A percentile compares a stretch with the other conserved stretches of the same genome.
These are phyloP conservation scores for Tauraco hartlaubi DNA, from an alignment of 2,797 vertebrate species.

Conservation along the genomic window DNA sequence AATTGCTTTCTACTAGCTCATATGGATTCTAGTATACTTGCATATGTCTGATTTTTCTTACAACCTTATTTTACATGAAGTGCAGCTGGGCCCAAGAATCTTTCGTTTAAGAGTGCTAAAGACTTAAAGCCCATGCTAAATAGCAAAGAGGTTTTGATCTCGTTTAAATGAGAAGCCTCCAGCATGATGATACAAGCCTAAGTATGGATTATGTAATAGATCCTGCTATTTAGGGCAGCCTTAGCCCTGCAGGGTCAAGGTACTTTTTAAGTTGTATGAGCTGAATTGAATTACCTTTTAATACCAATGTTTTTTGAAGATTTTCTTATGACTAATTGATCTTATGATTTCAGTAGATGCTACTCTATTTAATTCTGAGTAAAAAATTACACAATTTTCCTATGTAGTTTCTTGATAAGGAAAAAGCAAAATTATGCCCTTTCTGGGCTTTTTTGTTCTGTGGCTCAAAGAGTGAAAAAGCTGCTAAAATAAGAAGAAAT, in stretches of 20 bases:
- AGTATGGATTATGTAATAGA: constrained; percentile 48
- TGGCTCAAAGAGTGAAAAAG: neutral
- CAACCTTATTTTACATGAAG: neutral
- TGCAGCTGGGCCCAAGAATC: neutral
- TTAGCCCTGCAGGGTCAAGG: constrained; percentile 11
- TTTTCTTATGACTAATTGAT: neutral
- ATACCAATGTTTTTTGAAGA: neutral
- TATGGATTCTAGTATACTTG: neutral
- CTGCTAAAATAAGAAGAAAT: neutral
- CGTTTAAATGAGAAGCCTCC: constrained; percentile 13
- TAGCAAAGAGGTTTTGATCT: constrained; percentile 1
- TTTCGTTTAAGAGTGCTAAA: neutral
- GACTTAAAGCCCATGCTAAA: neutral
- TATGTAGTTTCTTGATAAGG: neutral
- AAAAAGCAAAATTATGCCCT: neutral
- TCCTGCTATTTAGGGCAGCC: constrained; percentile 30
- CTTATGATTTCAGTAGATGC: neutral
- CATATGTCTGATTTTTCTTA: neutral
- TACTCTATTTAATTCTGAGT: neutral
- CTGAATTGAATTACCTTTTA: constrained; percentile 6
- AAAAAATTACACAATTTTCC: neutral
- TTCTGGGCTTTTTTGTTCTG: neutral
- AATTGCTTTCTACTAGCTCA: neutral
- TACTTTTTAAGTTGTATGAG: neutral
- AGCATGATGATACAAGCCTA: neutral